Conservation (phyloP, 2,113 vertebrate species). For the Oxygymnocypris stewartii region DNA sequence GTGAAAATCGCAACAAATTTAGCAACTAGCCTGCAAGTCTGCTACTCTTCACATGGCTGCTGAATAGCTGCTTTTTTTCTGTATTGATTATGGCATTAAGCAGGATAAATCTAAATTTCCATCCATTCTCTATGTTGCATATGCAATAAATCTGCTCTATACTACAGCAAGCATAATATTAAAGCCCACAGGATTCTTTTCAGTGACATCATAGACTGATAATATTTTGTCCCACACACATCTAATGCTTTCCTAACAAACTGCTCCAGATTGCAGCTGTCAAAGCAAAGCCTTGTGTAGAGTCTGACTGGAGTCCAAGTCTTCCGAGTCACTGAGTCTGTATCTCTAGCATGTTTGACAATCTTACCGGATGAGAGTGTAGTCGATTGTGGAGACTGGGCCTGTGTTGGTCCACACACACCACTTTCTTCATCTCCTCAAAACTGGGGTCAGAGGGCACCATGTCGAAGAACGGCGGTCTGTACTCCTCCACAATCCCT, state of each 20-base stretch:
- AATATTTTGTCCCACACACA: conserved; percentile 10
- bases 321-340: not conserved
- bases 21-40: not conserved
- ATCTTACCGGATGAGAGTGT: conserved; percentile 83
- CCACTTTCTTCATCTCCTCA: conserved; percentile 98
- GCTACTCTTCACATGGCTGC: not conserved
- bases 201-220: not conserved
- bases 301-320: not conserved
- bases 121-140: not conserved
- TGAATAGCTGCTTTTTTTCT: not conserved
- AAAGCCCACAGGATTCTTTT: not conserved
- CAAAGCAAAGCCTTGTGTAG: conserved; percentile 11
- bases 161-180: not conserved
- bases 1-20: not conserved
- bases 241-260: not conserved
- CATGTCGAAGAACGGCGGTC: conserved; percentile 89
- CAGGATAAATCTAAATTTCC: not conserved
- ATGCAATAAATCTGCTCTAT: not conserved
- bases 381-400: conserved; percentile 89
- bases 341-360: conserved; percentile 24
- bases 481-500: conserved; percentile 95
- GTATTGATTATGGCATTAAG: not conserved
- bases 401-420: conserved; percentile 91
- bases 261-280: conserved; percentile 26
- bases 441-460: conserved; percentile 97